Evolutionary conservation across 2,797 vertebrate genomes (phyloP).

Genomic region (Tauraco hartlaubi): DNA sequence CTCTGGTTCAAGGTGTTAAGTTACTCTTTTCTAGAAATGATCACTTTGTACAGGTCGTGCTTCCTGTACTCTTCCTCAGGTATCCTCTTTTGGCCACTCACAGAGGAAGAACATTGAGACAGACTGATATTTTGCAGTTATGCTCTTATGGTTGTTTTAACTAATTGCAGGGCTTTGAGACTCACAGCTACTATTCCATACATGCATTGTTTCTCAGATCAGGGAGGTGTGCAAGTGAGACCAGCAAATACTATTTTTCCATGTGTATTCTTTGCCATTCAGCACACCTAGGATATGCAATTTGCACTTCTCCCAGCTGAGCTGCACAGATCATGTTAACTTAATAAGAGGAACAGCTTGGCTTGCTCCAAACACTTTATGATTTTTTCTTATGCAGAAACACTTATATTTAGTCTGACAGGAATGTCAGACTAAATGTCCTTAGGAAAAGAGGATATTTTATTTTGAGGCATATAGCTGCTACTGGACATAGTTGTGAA

Average conservation of each 20-base stretch:
- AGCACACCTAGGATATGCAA: neutral
- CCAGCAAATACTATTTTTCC: accelerated
- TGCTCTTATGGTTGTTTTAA: neutral
- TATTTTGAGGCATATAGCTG: neutral
- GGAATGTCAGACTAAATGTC: neutral
- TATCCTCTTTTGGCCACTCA: neutral
- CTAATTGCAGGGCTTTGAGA: neutral
- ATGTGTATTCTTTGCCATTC: neutral
- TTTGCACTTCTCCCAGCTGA: neutral
- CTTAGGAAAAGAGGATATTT: neutral
- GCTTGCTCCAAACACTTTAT: neutral
- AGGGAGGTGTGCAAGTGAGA: neutral
- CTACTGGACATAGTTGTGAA: neutral
- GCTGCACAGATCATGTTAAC: neutral
- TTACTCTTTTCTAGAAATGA: neutral
- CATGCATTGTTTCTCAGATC: neutral
- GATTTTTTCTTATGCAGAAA: neutral
- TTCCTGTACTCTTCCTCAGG: neutral
- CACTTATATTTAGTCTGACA: neutral
- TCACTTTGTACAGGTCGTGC: neutral
- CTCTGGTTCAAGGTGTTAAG: neutral
- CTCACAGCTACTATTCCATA: neutral
- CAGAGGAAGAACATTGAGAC: neutral
- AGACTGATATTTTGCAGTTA: neutral
- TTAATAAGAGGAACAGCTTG: neutral